These are phyloP conservation scores for Hexactinellida sp. DNA, from an alignment of 37 sponge, comb jelly and placozoan species.

Conservation along the genomic window DNA sequence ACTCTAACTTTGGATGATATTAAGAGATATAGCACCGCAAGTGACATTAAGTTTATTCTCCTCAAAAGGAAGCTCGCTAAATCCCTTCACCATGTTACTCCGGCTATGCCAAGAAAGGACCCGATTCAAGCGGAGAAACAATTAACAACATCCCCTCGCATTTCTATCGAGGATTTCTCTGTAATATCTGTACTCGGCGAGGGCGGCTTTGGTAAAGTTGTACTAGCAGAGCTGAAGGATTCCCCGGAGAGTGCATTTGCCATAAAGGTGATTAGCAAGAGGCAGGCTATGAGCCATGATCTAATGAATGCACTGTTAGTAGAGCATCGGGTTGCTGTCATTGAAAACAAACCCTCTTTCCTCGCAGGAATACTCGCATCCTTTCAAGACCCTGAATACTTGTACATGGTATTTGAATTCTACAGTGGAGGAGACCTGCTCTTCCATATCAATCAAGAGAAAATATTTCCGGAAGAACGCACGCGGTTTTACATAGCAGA, in stretches of 20 bases:
- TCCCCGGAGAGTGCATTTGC: not conserved
- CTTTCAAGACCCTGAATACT: not conserved
- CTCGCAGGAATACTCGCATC: not conserved
- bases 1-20: not conserved
- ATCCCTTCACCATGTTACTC: not conserved
- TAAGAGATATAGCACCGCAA: not conserved
- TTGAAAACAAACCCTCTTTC: not conserved
- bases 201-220: not conserved
- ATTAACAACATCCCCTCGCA: no score
- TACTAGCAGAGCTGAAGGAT: not conserved
- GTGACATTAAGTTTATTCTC: not conserved
- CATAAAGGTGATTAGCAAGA: not conserved
- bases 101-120: not conserved
- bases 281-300: not conserved
- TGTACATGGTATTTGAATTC: not conserved
- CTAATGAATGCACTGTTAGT: not conserved
- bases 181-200: not conserved
- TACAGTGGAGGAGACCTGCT: not conserved
- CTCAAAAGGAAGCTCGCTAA: not conserved
- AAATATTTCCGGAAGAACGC: not conserved
- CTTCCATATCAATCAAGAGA: not conserved
- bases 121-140: not conserved
- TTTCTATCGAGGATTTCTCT: not conserved
- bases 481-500: constrained; percentile 2
- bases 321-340: not conserved